These are phyloP conservation scores for Synanthedon vespiformis DNA, from an alignment of 2,888 invertebrate genomes.

Conservation along the genomic window DNA sequence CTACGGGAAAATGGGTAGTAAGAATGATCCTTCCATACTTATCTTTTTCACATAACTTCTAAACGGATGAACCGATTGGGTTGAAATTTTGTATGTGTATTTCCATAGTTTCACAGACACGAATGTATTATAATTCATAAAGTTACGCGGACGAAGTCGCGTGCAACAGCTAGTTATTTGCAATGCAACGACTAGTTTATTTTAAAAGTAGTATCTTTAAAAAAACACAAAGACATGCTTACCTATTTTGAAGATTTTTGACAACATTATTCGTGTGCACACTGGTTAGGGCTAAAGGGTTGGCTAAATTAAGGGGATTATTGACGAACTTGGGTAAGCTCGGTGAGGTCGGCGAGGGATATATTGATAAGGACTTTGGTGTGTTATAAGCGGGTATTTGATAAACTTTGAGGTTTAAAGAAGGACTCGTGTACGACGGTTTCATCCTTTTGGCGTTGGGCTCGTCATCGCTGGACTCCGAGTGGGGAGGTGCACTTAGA, in stretches of 20 bases:
- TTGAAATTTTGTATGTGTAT: too few species aligned
- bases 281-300: constrained; percentile 42
- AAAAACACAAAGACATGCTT: too few species aligned
- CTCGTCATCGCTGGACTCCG: constrained; percentile 54
- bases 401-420: constrained; percentile 53
- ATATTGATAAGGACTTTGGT: constrained; percentile 45
- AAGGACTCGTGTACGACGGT: constrained; percentile 27
- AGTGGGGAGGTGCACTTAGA: constrained; percentile 18
- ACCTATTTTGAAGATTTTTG: constrained; percentile 31
- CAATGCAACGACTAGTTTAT: too few species aligned
- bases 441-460: constrained; percentile 45
- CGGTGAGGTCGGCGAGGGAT: constrained; percentile 25
- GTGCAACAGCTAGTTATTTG: too few species aligned
- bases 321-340: constrained; percentile 54
- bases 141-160: too few species aligned
- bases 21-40: too few species aligned
- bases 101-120: too few species aligned
- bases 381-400: constrained; percentile 54
- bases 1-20: too few species aligned
- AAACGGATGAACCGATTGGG: too few species aligned
- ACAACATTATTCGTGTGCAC: constrained; percentile 37
- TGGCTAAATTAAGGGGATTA: constrained; percentile 54
- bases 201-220: too few species aligned
- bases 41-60: too few species aligned
- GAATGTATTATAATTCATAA: too few species aligned